Conservation (phyloP, 2,113 vertebrate genomes). For the Scalopus aquaticus region DNA sequence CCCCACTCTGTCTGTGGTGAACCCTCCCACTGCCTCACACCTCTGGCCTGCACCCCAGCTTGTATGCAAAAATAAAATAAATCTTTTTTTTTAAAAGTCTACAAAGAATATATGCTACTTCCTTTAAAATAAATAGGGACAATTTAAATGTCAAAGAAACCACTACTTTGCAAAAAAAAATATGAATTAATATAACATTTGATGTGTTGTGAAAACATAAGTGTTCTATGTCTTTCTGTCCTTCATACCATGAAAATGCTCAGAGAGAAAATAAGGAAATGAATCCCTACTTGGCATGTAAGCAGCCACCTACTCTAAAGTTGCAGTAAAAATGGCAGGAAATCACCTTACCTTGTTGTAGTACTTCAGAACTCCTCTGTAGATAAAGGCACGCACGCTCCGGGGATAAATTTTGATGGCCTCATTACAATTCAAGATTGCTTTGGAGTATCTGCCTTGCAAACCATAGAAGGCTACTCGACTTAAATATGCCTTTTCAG, state of each 20-base stretch:
- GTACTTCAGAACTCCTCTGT: conserved; percentile 87
- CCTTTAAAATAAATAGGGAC: neutral
- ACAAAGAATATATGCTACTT: neutral
- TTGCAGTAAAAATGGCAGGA: neutral
- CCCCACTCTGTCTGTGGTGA: no score
- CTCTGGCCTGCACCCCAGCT: no score
- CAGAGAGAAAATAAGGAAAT: neutral
- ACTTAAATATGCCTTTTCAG: conserved; percentile 86
- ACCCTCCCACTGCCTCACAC: no score
- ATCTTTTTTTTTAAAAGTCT: no score
- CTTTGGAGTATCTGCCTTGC: conserved; percentile 87
- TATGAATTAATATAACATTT: neutral
- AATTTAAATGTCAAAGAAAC: conserved; percentile 14
- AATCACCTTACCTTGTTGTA: conserved; percentile 81
- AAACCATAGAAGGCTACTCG: conserved; percentile 85
- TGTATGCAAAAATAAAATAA: no score
- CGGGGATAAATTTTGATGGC: conserved; percentile 85
- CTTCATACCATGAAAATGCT: neutral
- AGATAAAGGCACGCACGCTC: conserved; percentile 84
- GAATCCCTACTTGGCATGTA: rapidly evolving
- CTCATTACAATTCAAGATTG: conserved; percentile 88
- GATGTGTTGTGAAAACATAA: neutral
- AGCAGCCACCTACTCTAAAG: neutral
- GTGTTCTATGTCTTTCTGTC: neutral
- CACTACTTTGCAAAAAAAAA: neutral